Evolutionary conservation across 2,113 vertebrate species (phyloP).

Genomic region (Coregonus clupeaformis): DNA sequence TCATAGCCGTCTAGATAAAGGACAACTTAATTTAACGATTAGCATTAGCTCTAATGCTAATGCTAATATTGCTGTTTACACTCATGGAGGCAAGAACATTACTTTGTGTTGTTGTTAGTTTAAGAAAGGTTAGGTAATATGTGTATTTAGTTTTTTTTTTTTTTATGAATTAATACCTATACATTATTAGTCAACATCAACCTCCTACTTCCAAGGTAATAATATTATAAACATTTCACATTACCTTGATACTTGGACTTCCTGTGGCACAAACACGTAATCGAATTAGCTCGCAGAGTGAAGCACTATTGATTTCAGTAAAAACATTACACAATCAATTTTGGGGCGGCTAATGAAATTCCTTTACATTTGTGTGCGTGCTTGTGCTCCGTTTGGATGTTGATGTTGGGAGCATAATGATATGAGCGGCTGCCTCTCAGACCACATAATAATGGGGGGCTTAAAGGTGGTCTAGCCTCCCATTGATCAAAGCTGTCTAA

Average conservation of each 20-base stretch:
- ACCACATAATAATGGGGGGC: conserved; percentile 32
- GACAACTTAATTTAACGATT: conserved; percentile 70
- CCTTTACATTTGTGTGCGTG: conserved; percentile 47
- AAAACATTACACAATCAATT: conserved; percentile 66
- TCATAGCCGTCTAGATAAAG: conserved; percentile 65
- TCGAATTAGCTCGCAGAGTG: conserved; percentile 66
- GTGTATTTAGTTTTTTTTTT: neutral
- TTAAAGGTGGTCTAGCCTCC: conserved; percentile 12
- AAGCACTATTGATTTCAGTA: conserved; percentile 68
- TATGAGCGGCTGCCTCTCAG: conserved; percentile 42
- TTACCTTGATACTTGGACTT: conserved; percentile 66
- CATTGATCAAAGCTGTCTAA: conserved; percentile 4
- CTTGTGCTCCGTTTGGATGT: conserved; percentile 4
- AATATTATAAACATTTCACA: conserved; percentile 68
- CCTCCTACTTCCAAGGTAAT: conserved; percentile 61
- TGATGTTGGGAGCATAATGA: conserved; percentile 40
- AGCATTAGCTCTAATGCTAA: conserved; percentile 57
- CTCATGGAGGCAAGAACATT: conserved; percentile 41
- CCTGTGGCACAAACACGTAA: conserved; percentile 64
- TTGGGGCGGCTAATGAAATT: conserved; percentile 61
- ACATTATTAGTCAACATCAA: conserved; percentile 53
- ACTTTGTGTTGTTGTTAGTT: neutral
- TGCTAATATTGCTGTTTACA: conserved; percentile 57
- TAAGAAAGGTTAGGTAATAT: conserved; percentile 9
- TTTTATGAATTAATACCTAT: conserved; percentile 32